Percentiles rank a stretch among this genome's conserved stretches.
Evolutionary conservation across 35 echinoderm and acorn worm species (phyloP).

Genomic region (Hemicentrotus pulcherrimus): DNA sequence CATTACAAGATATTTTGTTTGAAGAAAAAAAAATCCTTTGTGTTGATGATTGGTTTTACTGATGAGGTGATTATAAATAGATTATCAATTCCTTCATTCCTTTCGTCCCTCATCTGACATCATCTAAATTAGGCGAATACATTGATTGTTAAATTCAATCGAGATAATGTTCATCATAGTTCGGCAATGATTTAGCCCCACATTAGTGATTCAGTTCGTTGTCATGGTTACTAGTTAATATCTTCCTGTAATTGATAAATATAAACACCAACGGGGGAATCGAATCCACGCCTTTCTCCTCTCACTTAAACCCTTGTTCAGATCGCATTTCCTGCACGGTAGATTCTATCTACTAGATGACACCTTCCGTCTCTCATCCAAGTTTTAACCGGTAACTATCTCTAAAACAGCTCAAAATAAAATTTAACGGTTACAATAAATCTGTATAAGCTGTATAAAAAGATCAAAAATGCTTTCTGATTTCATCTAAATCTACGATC

Average conservation of each 20-base stretch:
- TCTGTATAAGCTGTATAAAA: too few species aligned
- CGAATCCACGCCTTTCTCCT: conserved; percentile 11
- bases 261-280: conserved; percentile 23
- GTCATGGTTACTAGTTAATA: conserved; percentile 17
- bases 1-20: too few species aligned
- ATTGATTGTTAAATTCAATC: background rate
- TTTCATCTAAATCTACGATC: too few species aligned
- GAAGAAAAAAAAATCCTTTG: too few species aligned
- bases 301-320: background rate
- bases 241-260: conserved; percentile 33
- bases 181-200: background rate
- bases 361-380: background rate
- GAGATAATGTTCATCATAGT: conserved; percentile 4
- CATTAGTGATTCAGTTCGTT: conserved; percentile 33
- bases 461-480: too few species aligned
- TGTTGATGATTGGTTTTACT: too few species aligned
- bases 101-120: background rate
- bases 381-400: background rate
- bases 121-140: background rate
- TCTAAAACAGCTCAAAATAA: background rate
- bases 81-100: background rate
- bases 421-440: too few species aligned
- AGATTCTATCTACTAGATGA: background rate
- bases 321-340: background rate
- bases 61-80: too few species aligned